phyloP scores from a whole-genome alignment of 30 jellyfish, hydroid and myxozoan species.

The Hydractinia symbiolongicarpus region DNA sequence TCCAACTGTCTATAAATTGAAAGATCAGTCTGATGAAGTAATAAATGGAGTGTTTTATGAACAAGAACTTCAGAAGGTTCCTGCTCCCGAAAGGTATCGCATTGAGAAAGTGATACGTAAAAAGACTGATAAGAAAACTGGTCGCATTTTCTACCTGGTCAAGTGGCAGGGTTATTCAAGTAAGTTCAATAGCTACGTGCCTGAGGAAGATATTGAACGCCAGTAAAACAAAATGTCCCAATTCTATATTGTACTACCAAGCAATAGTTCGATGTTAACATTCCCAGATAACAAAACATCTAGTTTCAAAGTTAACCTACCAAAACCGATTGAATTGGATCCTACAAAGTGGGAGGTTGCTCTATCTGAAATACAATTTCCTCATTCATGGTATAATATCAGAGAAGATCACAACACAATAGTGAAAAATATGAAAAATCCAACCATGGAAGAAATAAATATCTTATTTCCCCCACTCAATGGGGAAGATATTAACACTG shows the following conservation, averaged over 20 bases:
- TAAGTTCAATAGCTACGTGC: slow-evolving; percentile 11
- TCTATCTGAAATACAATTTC: no score
- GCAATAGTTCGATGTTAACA: slow-evolving; percentile 21
- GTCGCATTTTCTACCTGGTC: not conserved
- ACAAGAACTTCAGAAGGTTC: slow-evolving; percentile 42
- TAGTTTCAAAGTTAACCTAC: slow-evolving; percentile 10
- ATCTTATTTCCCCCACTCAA: not conserved
- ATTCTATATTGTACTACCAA: slow-evolving; percentile 6
- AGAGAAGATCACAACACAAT: slow-evolving; percentile 1
- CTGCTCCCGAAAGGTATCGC: slow-evolving; percentile 21
- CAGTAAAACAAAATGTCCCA: not conserved
- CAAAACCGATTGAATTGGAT: slow-evolving; percentile 8
- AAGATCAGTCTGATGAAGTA: slow-evolving; percentile 27
- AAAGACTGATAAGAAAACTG: slow-evolving; percentile 10
- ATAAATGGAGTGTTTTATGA: slow-evolving; percentile 25
- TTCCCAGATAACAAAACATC: slow-evolving; percentile 27
- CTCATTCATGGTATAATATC: no score
- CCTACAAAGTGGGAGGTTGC: slow-evolving; percentile 30
- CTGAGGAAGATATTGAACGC: slow-evolving; percentile 1
- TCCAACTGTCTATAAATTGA: slow-evolving; percentile 13
- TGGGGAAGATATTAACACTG: not conserved
- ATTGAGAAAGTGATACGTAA: slow-evolving; percentile 43
- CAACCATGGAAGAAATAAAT: slow-evolving; percentile 6
- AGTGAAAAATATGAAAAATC: not conserved
- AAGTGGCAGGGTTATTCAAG: slow-evolving; percentile 15